phyloP scores from a whole-genome alignment of 37 sponge, comb jelly and placozoan genomes.

The Spongilla lacustris region DNA sequence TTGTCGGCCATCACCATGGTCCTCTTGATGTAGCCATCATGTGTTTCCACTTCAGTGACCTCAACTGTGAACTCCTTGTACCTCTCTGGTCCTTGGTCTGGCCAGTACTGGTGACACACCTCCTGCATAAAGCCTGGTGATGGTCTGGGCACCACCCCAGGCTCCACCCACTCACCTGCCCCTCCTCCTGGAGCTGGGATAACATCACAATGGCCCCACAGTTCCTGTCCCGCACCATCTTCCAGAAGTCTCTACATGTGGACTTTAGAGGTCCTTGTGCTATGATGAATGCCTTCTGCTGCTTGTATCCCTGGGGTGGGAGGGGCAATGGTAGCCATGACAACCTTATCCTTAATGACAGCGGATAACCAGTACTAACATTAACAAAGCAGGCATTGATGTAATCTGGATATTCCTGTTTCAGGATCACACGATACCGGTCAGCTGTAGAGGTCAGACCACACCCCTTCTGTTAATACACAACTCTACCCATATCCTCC shows the following conservation, averaged over 20 bases:
- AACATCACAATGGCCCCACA: conserved; percentile 41
- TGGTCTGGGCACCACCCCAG: background rate
- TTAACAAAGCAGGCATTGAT: conserved; percentile 56
- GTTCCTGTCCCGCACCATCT: conserved; percentile 50
- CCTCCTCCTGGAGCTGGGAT: conserved; percentile 49
- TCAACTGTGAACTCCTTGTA: conserved; percentile 40
- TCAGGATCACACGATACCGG: conserved; percentile 42
- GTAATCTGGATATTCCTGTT: conserved; percentile 53
- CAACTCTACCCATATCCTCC: too few relatives aligned
- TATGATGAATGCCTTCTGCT: conserved; percentile 68
- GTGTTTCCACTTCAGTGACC: conserved; percentile 13
- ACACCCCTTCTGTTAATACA: too few relatives aligned
- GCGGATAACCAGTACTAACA: conserved; percentile 26
- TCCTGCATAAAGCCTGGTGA: conserved; percentile 22
- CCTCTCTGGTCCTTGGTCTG: conserved; percentile 28
- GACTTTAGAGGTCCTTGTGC: conserved; percentile 67
- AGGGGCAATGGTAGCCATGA: background rate
- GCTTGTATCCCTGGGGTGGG: conserved; percentile 65
- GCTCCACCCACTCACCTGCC: conserved; percentile 18
- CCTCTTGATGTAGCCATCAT: conserved; percentile 42
- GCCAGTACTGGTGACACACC: conserved; percentile 78
- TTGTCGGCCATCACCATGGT: conserved; percentile 16
- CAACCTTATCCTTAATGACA: background rate
- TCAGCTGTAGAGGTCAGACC: conserved; percentile 40
- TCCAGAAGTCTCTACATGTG: conserved; percentile 71